Evolutionary conservation across 2,888 invertebrate genomes (phyloP).

Genomic region (Eudemis profundana): DNA sequence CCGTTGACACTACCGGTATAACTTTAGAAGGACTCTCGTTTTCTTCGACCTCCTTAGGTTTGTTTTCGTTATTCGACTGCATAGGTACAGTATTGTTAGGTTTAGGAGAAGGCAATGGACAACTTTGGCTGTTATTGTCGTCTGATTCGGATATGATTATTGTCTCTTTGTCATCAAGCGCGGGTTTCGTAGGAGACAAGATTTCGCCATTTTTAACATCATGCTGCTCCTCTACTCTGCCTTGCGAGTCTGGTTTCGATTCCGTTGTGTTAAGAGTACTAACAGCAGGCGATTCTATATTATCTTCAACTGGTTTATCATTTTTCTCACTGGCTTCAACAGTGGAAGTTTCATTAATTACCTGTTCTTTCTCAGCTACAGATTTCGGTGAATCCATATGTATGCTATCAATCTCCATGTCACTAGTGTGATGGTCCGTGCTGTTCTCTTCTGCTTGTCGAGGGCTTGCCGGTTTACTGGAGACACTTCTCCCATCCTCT

Average conservation of each 20-base stretch:
- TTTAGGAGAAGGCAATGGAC: conserved; percentile 79
- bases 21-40: conserved; percentile 76
- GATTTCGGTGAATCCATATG: conserved; percentile 81
- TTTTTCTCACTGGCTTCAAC: conserved; percentile 59
- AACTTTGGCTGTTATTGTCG: conserved; percentile 81
- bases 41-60: conserved; percentile 72
- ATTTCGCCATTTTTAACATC: conserved; percentile 64
- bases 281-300: conserved; percentile 47
- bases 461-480: conserved; percentile 73
- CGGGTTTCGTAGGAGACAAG: conserved; percentile 64
- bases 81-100: conserved; percentile 64
- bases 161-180: conserved; percentile 76
- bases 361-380: conserved; percentile 72
- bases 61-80: conserved; percentile 63
- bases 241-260: conserved; percentile 52
- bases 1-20: conserved; percentile 75
- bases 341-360: conserved; percentile 65
- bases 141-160: conserved; percentile 81
- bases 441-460: conserved; percentile 72
- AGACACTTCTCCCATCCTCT: conserved; percentile 72
- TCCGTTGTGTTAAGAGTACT: conserved; percentile 54
- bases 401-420: conserved; percentile 81
- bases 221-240: conserved; percentile 59
- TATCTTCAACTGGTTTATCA: conserved; percentile 51
- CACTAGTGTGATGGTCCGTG: conserved; percentile 80